Conservation (phyloP, 2,797 vertebrate species). For the Coendou prehensilis region DNA sequence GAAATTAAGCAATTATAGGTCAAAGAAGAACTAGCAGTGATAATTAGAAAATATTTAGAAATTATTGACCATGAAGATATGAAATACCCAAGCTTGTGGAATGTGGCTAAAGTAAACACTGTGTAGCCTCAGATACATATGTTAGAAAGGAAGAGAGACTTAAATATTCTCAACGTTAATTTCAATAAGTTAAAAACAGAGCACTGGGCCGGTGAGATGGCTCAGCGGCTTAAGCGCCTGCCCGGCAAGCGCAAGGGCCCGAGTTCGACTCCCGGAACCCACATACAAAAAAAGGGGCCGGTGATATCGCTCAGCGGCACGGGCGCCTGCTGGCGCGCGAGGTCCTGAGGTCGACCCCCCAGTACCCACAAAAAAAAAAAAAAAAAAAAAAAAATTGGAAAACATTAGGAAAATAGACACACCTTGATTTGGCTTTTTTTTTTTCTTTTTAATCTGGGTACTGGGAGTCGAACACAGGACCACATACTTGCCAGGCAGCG, state of each 20-base stretch:
- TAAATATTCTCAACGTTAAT: neutral
- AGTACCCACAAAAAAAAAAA: slow-evolving; percentile 28
- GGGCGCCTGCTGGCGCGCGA: no score
- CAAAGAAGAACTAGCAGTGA: slow-evolving; percentile 9
- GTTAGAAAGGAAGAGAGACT: neutral
- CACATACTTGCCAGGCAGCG: no score
- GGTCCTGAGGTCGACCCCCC: no score
- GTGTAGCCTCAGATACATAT: neutral
- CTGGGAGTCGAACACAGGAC: no score
- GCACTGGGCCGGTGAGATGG: no score
- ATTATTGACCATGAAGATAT: neutral
- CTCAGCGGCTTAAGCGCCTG: no score
- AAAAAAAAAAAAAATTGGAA: neutral
- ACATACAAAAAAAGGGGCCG: no score
- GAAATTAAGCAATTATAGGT: neutral
- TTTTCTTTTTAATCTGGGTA: no score
- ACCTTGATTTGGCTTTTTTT: no score
- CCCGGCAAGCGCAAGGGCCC: no score
- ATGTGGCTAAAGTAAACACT: neutral
- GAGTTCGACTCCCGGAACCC: no score
- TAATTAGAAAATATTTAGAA: slow-evolving; percentile 6
- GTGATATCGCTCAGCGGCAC: no score
- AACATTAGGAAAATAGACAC: neutral
- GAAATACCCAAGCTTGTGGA: neutral
- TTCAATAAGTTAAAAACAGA: slow-evolving; percentile 47